phyloP scores from a whole-genome alignment of 2,888 invertebrate genomes.

The Hoplodrina blanda region DNA sequence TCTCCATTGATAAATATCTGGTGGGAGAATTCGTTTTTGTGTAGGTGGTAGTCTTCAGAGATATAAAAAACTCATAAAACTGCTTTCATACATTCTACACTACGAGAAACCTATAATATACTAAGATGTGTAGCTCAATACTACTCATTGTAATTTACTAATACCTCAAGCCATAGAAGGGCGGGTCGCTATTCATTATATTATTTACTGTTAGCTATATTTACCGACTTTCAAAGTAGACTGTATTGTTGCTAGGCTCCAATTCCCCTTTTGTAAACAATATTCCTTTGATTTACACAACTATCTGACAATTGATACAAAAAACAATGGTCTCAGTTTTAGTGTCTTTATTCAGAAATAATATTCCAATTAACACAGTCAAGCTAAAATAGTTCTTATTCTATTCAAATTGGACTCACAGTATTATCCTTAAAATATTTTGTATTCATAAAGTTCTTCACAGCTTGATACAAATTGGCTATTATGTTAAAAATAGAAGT shows the following conservation, averaged over 20 bases:
- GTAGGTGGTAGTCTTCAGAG: conserved; percentile 12
- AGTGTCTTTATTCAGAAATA: conserved; percentile 11
- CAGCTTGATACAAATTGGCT: conserved; percentile 86
- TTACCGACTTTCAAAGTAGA: too few species aligned
- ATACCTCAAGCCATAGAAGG: background rate
- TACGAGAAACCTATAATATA: background rate
- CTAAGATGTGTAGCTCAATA: background rate
- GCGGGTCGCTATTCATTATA: conserved; percentile 15
- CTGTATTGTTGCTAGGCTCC: background rate
- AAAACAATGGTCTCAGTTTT: background rate
- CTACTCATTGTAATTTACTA: background rate
- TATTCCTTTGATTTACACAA: background rate
- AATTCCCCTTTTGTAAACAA: background rate
- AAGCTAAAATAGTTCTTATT: background rate
- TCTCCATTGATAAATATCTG: conserved; percentile 20
- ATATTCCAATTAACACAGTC: background rate
- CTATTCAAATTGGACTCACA: conserved; percentile 75
- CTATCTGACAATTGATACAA: background rate
- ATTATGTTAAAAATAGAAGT: conserved; percentile 82
- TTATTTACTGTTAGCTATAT: background rate
- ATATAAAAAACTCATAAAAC: background rate
- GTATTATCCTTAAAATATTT: conserved; percentile 83
- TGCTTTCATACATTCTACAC: background rate
- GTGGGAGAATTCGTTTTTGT: conserved; percentile 1
- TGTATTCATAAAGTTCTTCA: conserved; percentile 85